A percentile compares a stretch with the other conserved stretches of the same genome.
phyloP scores from a whole-genome alignment of 2,113 vertebrate genomes.

The Elgaria multicarinata region DNA sequence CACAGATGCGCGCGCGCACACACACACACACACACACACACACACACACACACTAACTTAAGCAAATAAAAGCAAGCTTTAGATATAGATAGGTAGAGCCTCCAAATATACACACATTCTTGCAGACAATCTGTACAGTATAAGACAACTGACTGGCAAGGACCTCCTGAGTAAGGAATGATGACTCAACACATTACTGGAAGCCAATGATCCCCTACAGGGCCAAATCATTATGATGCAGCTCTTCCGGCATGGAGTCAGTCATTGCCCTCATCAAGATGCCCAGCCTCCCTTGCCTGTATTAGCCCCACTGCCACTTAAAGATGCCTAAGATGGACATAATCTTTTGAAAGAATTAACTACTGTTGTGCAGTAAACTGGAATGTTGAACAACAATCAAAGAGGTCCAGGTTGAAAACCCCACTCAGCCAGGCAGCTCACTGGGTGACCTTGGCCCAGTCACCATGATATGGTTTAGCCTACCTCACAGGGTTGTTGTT shows the following conservation, averaged over 20 bases:
- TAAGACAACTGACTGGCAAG: fast-evolving
- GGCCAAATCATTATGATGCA: fast-evolving
- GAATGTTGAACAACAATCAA: not conserved
- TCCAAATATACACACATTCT: not conserved
- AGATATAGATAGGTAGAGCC: too few species aligned
- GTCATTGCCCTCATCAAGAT: not conserved
- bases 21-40: not conserved
- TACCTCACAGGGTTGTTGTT: not conserved
- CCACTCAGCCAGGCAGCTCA: not conserved
- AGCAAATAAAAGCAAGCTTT: not conserved
- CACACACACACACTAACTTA: too few species aligned
- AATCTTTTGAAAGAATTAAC: not conserved
- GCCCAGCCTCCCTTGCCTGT: not conserved
- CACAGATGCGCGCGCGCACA: not conserved
- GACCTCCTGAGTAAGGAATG: not conserved
- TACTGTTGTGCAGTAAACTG: not conserved
- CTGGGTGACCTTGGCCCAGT: not conserved
- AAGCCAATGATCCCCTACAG: fast-evolving
- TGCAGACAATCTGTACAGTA: fast-evolving
- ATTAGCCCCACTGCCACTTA: not conserved
- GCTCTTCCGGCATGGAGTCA: fast-evolving
- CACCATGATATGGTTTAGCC: not conserved
- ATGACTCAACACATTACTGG: not conserved
- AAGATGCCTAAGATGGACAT: not conserved
- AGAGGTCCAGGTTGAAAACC: not conserved